These are phyloP conservation scores for Pseudopodoces humilis DNA, from an alignment of 2,113 vertebrate genomes.

Conservation along the genomic window DNA sequence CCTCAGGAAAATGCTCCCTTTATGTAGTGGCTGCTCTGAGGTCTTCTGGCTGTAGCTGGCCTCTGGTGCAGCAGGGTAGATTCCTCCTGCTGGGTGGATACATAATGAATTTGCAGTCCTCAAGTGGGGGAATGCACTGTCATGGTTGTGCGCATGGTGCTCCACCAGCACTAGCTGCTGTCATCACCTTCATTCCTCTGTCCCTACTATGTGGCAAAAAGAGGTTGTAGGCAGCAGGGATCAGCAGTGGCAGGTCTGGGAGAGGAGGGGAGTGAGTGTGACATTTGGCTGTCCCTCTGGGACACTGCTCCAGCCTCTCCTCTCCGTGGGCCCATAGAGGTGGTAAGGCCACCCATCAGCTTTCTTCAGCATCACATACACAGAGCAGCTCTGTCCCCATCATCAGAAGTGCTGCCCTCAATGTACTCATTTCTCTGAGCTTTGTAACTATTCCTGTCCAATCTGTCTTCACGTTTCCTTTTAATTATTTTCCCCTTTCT, in stretches of 20 bases:
- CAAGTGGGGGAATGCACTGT: accelerated
- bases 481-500: slow-evolving; percentile 43
- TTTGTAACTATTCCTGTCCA: slow-evolving; percentile 76
- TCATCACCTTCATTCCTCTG: neutral
- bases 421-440: slow-evolving; percentile 68
- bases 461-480: slow-evolving; percentile 68
- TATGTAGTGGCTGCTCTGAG: neutral
- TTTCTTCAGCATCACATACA: neutral
- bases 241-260: neutral
- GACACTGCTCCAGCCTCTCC: neutral
- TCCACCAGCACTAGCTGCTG: accelerated
- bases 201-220: accelerated
- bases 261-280: neutral
- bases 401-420: neutral
- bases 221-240: too few species aligned
- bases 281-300: neutral
- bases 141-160: neutral
- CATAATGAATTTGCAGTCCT: neutral
- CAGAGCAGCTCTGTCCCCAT: neutral
- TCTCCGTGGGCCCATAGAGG: accelerated
- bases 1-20: neutral
- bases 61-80: neutral
- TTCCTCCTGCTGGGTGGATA: neutral
- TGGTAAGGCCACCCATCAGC: neutral
- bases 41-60: neutral